Evolutionary conservation across 2,113 vertebrate genomes (phyloP), one percentile per base, ranked within the genome.

Genomic region (Thermophis baileyi): DNA sequence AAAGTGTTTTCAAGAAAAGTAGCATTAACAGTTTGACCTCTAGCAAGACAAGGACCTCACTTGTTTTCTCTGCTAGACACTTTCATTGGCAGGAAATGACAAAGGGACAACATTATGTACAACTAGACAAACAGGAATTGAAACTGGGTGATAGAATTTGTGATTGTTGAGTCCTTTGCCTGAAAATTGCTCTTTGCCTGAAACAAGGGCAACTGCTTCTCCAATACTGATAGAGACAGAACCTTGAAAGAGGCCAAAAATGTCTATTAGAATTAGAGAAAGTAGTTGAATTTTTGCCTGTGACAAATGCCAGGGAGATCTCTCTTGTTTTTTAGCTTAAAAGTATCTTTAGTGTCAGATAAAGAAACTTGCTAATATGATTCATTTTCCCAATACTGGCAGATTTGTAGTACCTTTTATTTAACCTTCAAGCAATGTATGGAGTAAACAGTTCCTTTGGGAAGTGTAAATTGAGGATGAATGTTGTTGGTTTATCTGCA

Each of bases 1-100:
- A 12, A 87, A 91, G 87, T 53, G 25, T 55, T 94, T 94, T 10
- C 86, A 54, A 91, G 85, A 87, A 85, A 95, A 95, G 85, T 1
- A 92, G 85, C 91, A 94, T 69, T 7, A 93, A 60, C 89, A 49
- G 54, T 54, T 90, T 93, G 92, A 93, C 53, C 60, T 95, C 88
- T 60, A 47, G 50, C 53, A 93, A 57, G 14, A 51, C 92, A 51
- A 57, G 51, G 49, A 10, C 91, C 25, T 49, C 16, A 0, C 6
- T 18, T 92, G 25, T 55, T 81, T 91, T 89, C 4, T 92, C 74
- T 91, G 87, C 9, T 12, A 49, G 53, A 18, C 49, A 54, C 88
- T 85, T 93, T 94, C 91, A 74, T 85, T 95, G 60, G 35, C 49
- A 0, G 46, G 57, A n/a, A 92, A 93, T 86, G 53, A 90, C 53